phyloP scores from a whole-genome alignment of 64 coral and sea anemone genomes.

The Cladopsammia gracilis region DNA sequence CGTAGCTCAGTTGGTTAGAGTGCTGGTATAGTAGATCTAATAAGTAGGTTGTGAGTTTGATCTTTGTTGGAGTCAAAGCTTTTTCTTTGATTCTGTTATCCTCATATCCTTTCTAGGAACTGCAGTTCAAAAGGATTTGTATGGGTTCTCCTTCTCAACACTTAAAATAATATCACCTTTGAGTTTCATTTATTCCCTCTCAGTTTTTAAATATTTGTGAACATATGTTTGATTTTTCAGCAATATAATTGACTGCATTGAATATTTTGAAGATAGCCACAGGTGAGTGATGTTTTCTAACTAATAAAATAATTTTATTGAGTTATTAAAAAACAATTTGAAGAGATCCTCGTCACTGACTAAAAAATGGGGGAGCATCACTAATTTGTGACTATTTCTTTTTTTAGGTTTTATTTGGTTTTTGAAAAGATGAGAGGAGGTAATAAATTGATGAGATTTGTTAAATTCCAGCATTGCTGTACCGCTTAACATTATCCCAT shows the following conservation, averaged over 20 bases:
- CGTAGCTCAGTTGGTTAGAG: no score
- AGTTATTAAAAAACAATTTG: not conserved
- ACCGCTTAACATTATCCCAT: not conserved
- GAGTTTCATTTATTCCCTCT: not conserved
- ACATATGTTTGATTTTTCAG: not conserved
- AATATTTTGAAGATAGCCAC: slow-evolving; percentile 92
- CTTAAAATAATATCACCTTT: no score
- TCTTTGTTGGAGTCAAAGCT: no score
- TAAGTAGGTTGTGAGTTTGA: no score
- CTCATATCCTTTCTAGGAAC: no score
- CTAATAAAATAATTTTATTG: not conserved
- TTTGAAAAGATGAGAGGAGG: slow-evolving; percentile 98
- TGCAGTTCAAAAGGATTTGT: no score
- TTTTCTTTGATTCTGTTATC: no score
- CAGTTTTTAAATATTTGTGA: not conserved
- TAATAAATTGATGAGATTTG: not conserved
- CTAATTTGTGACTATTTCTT: not conserved
- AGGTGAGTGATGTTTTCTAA: slow-evolving; percentile 11
- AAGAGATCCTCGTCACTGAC: not conserved
- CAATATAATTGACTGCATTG: slow-evolving; percentile 90
- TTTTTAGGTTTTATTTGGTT: slow-evolving; percentile 85
- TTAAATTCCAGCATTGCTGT: not conserved
- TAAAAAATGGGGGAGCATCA: not conserved
- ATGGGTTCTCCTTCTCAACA: no score
- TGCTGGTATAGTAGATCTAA: no score